These are phyloP conservation scores for Xenops minutus DNA, from an alignment of 2,797 vertebrate species.

Conservation along the genomic window DNA sequence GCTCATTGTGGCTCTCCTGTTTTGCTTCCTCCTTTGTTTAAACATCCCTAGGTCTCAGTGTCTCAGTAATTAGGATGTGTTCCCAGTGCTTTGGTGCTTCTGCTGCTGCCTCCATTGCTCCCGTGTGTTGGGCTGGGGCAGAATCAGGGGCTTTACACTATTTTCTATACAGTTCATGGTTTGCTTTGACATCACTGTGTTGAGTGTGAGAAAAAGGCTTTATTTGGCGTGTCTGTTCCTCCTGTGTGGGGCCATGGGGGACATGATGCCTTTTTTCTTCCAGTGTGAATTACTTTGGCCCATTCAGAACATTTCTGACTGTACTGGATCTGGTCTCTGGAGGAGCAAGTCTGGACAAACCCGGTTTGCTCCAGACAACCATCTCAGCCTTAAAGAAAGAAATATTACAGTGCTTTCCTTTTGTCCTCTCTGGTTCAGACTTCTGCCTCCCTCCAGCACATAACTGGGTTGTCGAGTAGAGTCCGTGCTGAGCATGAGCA, in stretches of 20 bases:
- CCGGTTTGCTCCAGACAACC: neutral
- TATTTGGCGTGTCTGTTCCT: neutral
- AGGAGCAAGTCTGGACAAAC: neutral
- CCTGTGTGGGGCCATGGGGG: accelerated
- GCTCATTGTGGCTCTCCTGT: neutral
- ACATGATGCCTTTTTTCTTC: neutral
- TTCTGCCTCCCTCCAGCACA: neutral
- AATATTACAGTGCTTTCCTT: neutral
- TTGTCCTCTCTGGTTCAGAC: neutral
- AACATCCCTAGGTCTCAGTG: neutral
- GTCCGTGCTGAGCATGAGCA: neutral
- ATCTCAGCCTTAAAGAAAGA: neutral
- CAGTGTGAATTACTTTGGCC: neutral
- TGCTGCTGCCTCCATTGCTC: neutral
- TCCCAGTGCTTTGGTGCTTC: neutral
- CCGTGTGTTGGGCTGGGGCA: neutral
- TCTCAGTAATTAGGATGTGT: neutral
- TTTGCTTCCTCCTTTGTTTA: neutral
- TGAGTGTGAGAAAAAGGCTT: neutral
- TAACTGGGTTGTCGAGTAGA: neutral
- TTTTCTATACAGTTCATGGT: accelerated
- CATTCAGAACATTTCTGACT: neutral
- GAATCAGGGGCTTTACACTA: neutral
- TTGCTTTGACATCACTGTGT: accelerated
- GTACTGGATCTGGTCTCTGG: neutral